A percentile compares a stretch with the other conserved stretches of the same genome.
phyloP scores from a whole-genome alignment of 2,888 invertebrate species.

The Sphinx pinastri region DNA sequence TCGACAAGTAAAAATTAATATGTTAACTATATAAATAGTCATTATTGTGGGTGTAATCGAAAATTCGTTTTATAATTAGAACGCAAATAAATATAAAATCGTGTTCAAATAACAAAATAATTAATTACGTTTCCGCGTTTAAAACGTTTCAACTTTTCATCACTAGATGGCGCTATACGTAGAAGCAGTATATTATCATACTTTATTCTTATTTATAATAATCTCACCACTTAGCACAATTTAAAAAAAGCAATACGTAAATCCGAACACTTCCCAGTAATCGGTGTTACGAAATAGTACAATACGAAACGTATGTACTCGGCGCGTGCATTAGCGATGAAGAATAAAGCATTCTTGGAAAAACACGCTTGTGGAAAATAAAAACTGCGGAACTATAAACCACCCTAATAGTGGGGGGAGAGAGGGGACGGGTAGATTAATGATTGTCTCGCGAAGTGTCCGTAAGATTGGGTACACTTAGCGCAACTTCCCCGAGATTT shows the following conservation, averaged over 20 bases:
- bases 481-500: conserved; percentile 7
- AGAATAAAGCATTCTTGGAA: too few species aligned
- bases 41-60: neutral
- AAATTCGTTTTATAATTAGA: neutral
- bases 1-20: neutral
- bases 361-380: too few species aligned
- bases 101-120: too few species aligned
- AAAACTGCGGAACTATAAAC: neutral
- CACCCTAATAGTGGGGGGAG: neutral
- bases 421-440: neutral
- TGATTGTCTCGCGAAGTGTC: conserved; percentile 12
- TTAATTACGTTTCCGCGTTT: neutral
- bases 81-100: neutral
- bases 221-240: too few species aligned
- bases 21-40: neutral
- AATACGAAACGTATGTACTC: too few species aligned
- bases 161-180: neutral
- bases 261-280: too few species aligned
- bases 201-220: neutral
- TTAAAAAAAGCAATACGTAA: too few species aligned
- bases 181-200: neutral
- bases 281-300: too few species aligned
- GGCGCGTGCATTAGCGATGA: too few species aligned
- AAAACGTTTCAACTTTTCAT: neutral
- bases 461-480: conserved; percentile 13